Conservation (phyloP, 92 coral and sea anemone species). For the Pocillopora grandis region DNA sequence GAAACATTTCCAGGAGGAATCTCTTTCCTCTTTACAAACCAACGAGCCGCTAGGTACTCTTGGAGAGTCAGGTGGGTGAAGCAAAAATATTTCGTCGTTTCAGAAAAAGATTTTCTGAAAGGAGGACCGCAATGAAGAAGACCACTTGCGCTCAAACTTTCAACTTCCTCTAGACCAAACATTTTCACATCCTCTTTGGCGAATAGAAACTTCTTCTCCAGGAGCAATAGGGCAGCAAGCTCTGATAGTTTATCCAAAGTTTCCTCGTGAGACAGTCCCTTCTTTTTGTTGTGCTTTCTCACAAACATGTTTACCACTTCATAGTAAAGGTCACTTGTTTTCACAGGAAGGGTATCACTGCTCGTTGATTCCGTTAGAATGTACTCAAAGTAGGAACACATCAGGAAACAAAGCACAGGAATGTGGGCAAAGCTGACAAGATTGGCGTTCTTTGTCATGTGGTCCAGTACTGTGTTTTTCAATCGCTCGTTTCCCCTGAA, state of each 20-base stretch:
- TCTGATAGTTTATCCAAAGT: conserved; percentile 39
- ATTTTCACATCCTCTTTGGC: conserved; percentile 27
- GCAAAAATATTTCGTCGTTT: no score
- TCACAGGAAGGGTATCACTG: conserved; percentile 25
- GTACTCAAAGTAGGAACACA: conserved; percentile 11
- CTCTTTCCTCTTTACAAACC: conserved; percentile 31
- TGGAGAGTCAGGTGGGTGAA: no score
- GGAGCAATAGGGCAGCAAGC: conserved; percentile 33
- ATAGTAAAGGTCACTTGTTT: conserved; percentile 22
- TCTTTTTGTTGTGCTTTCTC: conserved; percentile 26
- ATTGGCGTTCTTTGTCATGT: conserved; percentile 43
- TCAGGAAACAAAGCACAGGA: neutral
- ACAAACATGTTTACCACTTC: conserved; percentile 35
- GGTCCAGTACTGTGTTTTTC: conserved; percentile 13
- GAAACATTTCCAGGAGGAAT: neutral
- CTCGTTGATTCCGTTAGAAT: neutral
- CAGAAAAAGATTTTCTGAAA: no score
- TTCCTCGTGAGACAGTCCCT: neutral
- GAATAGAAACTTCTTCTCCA: conserved; percentile 26
- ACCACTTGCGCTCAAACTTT: neutral
- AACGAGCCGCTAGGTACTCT: no score
- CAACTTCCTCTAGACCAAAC: conserved; percentile 5
- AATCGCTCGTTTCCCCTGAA: conserved; percentile 28
- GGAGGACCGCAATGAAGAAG: no score
- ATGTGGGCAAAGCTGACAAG: no score